A percentile compares a stretch with the other conserved stretches of the same genome.
These are phyloP conservation scores for Onthophagus taurus DNA, from an alignment of 1,140 invertebrate genomes.

Conservation along the genomic window DNA sequence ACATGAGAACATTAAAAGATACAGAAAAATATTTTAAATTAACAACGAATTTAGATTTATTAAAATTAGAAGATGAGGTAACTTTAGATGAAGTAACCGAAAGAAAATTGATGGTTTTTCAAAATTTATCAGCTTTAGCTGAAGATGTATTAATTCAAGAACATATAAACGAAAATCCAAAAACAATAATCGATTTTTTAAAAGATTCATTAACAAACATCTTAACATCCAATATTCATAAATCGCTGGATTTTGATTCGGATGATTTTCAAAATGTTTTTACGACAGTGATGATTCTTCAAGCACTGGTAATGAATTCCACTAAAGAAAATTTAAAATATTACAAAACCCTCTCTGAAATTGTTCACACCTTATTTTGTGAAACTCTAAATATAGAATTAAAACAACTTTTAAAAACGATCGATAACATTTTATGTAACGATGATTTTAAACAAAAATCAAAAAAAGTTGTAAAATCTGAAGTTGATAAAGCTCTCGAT, in stretches of 20 bases:
- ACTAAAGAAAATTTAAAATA: constrained; percentile 19
- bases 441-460: constrained; percentile 19
- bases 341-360: constrained; percentile 19
- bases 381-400: constrained; percentile 24
- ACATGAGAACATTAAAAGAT: constrained; percentile 20
- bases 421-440: constrained; percentile 19
- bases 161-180: constrained; percentile 33
- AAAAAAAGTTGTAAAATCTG: constrained; percentile 34
- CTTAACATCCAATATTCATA: constrained; percentile 26
- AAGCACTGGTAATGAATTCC: constrained; percentile 36
- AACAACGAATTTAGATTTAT: constrained; percentile 17
- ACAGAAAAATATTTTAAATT: constrained; percentile 21
- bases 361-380: constrained; percentile 20
- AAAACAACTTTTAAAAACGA: constrained; percentile 22
- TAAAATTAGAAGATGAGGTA: constrained; percentile 20
- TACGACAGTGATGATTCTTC: constrained; percentile 41
- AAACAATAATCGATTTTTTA: constrained; percentile 28
- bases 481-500: constrained; percentile 52
- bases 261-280: constrained; percentile 34
- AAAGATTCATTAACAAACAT: constrained; percentile 23
- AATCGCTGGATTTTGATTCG: constrained; percentile 22
- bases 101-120: constrained; percentile 23
- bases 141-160: constrained; percentile 34
- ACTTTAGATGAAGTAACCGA: constrained; percentile 20
- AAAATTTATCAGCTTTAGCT: constrained; percentile 31